Evolutionary conservation across 1,140 invertebrate species (phyloP).

Genomic region (Pissodes strobi): DNA sequence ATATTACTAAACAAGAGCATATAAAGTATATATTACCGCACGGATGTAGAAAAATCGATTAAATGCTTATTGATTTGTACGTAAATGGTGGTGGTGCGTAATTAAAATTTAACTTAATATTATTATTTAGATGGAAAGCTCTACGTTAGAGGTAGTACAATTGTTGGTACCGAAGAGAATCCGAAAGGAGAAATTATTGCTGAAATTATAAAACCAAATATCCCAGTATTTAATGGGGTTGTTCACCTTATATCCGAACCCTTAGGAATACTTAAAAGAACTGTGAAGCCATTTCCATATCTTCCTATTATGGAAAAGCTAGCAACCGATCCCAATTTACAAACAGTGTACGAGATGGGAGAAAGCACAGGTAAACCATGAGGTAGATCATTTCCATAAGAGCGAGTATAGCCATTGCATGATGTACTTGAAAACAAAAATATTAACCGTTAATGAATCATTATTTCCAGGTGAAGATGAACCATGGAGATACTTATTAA

Average conservation of each 20-base stretch:
- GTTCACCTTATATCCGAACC: constrained; percentile 79
- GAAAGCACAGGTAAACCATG: constrained; percentile 71
- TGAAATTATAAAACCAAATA: constrained; percentile 83
- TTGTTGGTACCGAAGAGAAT: constrained; percentile 71
- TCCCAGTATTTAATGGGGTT: constrained; percentile 87
- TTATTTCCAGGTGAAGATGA: no score
- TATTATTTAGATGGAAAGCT: constrained; percentile 4
- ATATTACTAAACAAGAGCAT: no score
- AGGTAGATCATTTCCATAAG: no score
- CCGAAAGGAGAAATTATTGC: constrained; percentile 74
- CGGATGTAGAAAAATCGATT: no score
- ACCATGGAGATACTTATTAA: background rate
- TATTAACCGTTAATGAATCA: no score
- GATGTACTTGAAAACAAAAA: no score
- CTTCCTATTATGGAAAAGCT: constrained; percentile 40
- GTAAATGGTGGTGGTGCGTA: no score
- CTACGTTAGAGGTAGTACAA: constrained; percentile 77
- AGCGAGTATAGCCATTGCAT: no score
- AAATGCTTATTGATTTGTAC: no score
- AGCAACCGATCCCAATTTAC: constrained; percentile 29
- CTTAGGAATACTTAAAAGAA: constrained; percentile 27
- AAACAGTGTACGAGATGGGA: constrained; percentile 31
- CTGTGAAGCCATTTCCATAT: constrained; percentile 39
- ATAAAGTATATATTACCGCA: no score
- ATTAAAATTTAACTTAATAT: no score